phyloP scores from a whole-genome alignment of 1,140 invertebrate genomes.

The Trachelipus rathkii region DNA sequence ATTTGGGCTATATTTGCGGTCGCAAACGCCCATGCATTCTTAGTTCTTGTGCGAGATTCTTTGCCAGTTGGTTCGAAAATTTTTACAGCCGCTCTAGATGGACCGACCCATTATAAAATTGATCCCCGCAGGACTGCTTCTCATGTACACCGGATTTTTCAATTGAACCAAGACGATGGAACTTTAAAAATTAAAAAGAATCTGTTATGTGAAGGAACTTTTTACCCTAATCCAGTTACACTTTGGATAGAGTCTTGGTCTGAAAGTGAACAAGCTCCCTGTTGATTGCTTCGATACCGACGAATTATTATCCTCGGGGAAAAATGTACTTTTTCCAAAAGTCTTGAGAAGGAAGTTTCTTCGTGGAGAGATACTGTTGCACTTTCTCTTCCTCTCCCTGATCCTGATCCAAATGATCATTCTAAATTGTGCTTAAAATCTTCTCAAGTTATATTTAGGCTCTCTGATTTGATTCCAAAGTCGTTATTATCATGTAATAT shows the following conservation, averaged over 20 bases:
- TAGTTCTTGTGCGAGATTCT: conserved; percentile 40
- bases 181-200: conserved; percentile 66
- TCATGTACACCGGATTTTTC: conserved; percentile 71
- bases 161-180: conserved; percentile 68
- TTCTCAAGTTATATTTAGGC: conserved; percentile 71
- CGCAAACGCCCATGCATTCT: conserved; percentile 34
- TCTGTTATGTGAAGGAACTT: conserved; percentile 71
- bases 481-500: conserved; percentile 69
- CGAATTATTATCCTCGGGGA: conserved; percentile 71
- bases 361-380: conserved; percentile 37
- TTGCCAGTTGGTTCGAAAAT: conserved; percentile 34
- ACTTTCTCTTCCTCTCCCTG: conserved; percentile 43
- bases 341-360: conserved; percentile 31
- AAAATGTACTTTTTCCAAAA: conserved; percentile 60
- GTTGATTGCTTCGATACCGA: conserved; percentile 77
- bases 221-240: conserved; percentile 77
- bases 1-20: conserved; percentile 32
- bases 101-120: conserved; percentile 61
- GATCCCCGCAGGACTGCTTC: conserved; percentile 71
- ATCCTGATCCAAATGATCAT: conserved; percentile 39
- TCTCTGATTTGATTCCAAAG: conserved; percentile 68
- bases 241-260: conserved; percentile 79
- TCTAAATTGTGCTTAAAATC: conserved; percentile 59
- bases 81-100: conserved; percentile 37
- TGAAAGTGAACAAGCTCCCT: conserved; percentile 65